Evolutionary conservation across 2,888 invertebrate species (phyloP), one percentile per base, ranked within the genome.

Genomic region (Subacronicta megacephala): DNA sequence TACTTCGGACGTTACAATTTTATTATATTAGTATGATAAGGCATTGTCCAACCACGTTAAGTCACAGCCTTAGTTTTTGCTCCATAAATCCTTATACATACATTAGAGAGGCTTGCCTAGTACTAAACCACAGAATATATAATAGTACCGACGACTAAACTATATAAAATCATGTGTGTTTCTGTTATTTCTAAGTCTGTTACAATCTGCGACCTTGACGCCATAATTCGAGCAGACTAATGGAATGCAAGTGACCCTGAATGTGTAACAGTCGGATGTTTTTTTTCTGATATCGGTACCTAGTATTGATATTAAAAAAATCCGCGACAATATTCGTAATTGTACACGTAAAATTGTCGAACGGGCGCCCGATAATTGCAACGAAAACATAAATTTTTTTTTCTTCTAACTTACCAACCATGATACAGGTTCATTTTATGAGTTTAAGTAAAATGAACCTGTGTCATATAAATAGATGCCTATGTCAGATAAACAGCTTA

Each of bases 191-290:
- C 59, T 57, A 47, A 54, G 44, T 59, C 51, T 43, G 60, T 58
- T 49, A 52, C 57, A 57, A 53, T 52, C 40, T 47, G 47, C 45
- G 73, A 54, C 73, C 76, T 75, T 69, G 76, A 37, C 36, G 41
- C 35, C 15, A 52, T 62, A 72, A 72, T 71, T 75, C 65, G 52
- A 75, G 38, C 75, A 77, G 68, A 44, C 68, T 52, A 60, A 54
- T 63, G 77, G 75, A 75, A 77, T 77, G 77, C 68, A 63, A 62
- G 68, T 75, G 75, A 62, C 75, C 77, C 40, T 75, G 75, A 77
- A 65, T 62, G 37, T 64, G 42, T 61, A 63, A 68, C 60, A 74
- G 61, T 57, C 58, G 37, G 57, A 49, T 44, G 65, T 6, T 62
- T 73, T 74, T 72, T 74, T 68, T 63, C 49, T 44, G 40, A 37